phyloP scores from a whole-genome alignment of 2,888 invertebrate species.

The Mamestra brassicae region DNA sequence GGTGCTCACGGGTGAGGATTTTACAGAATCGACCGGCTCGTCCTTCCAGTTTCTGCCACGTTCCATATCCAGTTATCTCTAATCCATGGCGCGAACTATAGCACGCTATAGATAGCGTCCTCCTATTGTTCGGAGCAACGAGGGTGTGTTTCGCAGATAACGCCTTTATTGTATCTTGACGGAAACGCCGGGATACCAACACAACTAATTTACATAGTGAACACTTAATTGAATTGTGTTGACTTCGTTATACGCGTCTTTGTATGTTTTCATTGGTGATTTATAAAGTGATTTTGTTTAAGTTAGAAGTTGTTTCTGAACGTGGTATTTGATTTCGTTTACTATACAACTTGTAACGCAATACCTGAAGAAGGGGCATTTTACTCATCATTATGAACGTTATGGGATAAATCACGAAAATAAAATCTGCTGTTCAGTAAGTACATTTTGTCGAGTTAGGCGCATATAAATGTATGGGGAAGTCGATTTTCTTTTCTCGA shows the following conservation, averaged over 20 bases:
- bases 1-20: too few species aligned
- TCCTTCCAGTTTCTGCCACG: too few species aligned
- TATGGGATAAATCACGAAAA: too few species aligned
- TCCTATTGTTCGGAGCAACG: conserved; percentile 73
- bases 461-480: too few species aligned
- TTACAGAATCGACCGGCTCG: too few species aligned
- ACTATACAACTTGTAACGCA: background rate
- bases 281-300: conserved; percentile 39
- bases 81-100: conserved; percentile 58
- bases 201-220: conserved; percentile 78
- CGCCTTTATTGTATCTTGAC: conserved; percentile 74
- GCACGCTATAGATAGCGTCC: conserved; percentile 60
- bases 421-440: too few species aligned
- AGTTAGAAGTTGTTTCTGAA: background rate
- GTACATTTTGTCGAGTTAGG: too few species aligned
- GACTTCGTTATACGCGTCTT: conserved; percentile 60
- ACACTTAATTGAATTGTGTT: conserved; percentile 75
- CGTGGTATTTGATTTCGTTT: background rate
- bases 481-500: too few species aligned
- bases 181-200: conserved; percentile 69
- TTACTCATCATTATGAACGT: too few species aligned
- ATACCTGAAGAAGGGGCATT: too few species aligned
- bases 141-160: conserved; percentile 73
- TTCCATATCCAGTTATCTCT: conserved; percentile 42
- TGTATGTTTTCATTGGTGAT: conserved; percentile 63